Conservation (phyloP, 2,797 vertebrate genomes). For the Lacerta viridis region DNA sequence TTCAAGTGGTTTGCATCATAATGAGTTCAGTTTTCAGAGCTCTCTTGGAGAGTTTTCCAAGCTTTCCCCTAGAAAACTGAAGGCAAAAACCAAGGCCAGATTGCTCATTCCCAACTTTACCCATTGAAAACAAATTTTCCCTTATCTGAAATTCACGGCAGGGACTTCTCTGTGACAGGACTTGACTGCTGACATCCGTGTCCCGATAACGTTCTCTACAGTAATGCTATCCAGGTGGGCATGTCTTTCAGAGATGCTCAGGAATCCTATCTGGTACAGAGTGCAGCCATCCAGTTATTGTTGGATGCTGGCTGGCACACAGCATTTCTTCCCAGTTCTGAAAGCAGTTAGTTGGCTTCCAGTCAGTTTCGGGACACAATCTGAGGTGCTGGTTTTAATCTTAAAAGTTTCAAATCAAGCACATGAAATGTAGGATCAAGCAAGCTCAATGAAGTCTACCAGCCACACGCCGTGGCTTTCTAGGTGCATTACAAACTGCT, state of each 20-base stretch:
- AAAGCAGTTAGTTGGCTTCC: not conserved
- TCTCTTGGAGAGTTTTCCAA: not conserved
- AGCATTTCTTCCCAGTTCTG: not conserved
- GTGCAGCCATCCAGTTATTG: not conserved
- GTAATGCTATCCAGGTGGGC: not conserved
- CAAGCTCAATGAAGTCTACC: not conserved
- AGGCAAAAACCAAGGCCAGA: not conserved
- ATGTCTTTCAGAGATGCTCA: not conserved
- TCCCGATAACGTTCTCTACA: not conserved
- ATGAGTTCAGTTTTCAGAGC: not conserved
- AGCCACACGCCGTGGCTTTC: not conserved
- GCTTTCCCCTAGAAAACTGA: not conserved
- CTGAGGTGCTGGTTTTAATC: not conserved
- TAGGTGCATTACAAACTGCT: not conserved
- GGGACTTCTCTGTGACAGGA: no score
- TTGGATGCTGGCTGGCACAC: not conserved
- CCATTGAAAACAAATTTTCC: not conserved
- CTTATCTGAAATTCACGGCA: not conserved
- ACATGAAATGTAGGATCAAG: not conserved
- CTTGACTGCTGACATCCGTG: not conserved
- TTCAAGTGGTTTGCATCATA: not conserved
- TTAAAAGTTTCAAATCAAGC: not conserved
- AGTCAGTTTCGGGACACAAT: not conserved
- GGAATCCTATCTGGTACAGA: not conserved
- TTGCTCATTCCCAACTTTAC: not conserved